A percentile compares a stretch with the other conserved stretches of the same genome.
Evolutionary conservation across 2,888 invertebrate species (phyloP).

Genomic region (Scaptomyza flava): DNA sequence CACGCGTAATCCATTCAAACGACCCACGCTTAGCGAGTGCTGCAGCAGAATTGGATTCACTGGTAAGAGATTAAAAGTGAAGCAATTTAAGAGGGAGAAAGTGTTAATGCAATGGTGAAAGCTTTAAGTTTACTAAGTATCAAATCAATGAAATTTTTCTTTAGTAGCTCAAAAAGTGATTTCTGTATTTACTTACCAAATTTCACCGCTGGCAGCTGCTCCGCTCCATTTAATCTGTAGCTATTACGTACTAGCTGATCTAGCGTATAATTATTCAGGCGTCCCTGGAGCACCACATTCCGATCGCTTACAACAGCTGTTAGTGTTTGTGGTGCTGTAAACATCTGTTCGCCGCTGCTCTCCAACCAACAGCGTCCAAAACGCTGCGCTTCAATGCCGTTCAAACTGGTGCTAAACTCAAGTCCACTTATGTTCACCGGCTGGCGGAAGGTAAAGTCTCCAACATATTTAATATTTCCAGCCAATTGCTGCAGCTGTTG

Average conservation of each 20-base stretch:
- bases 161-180: not conserved
- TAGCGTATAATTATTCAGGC: constrained; percentile 84
- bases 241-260: constrained; percentile 84
- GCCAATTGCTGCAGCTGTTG: constrained; percentile 72
- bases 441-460: constrained; percentile 74
- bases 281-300: constrained; percentile 72
- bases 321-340: constrained; percentile 78
- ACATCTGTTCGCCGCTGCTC: constrained; percentile 78
- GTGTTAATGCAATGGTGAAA: not conserved
- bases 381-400: constrained; percentile 82
- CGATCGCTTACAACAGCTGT: constrained; percentile 51
- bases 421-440: constrained; percentile 82
- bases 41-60: constrained; percentile 77
- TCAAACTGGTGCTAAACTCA: constrained; percentile 83
- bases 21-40: constrained; percentile 72
- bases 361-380: constrained; percentile 84
- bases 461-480: constrained; percentile 81
- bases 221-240: constrained; percentile 85
- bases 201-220: constrained; percentile 83
- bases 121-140: too few species aligned
- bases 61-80: constrained; percentile 21
- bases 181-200: constrained; percentile 81
- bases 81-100: not conserved
- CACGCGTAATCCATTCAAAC: constrained; percentile 83
- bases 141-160: too few species aligned